Base-by-base conservation (phyloP, 1,140 invertebrate species). In the Drosophila sucinea region DNA sequence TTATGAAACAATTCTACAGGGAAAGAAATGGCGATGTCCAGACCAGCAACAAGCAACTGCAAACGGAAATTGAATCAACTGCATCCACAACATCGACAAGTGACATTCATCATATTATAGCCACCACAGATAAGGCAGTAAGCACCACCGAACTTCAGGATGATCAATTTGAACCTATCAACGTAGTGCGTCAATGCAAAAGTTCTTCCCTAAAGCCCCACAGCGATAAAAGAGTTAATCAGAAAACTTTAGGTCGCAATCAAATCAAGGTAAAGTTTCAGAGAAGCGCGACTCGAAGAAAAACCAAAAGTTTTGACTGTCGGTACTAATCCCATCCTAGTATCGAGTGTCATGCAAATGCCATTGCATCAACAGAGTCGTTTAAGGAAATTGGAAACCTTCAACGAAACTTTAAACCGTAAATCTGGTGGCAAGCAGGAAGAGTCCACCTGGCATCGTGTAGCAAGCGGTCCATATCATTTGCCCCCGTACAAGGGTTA, bases 111-210 rank as follows among this genome's bases (percentile, higher is more conserved):
- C 17, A 33, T 4, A 47, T 62, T 30, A 33, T 41, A 62, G 40
- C 40, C 60, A 62, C 41, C 11, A 47, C 60, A 10, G 29, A 62
- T n/a, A 62, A 25, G 60, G 60, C 60, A 8, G 60, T 62, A 5
- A 51, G 60, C 60, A 62, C 60, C 27, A 51, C 29, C n/a, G 27
- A 62, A 30, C 30, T 51, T 10, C 29, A 62, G 4, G 23, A 41
- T 29, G n/a, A 6, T 30, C 23, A 7, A 17, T 17, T 32, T 29
- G 11, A 51, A 47, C 60, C 41, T 2, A 3, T 62, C 4, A 62
- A 4, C 2, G 23, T 57, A 23, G 55, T 38, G 17, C 7, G 30
- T 30, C 56, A 58, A 33, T 58, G 32, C 8, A 58, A 58, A 25
- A 11, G 8, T 6, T 47, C 60, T 5, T 44, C 29, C n/a, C n/a